phyloP scores from a whole-genome alignment of 2,888 invertebrate species.

The Drosophila cognata region DNA sequence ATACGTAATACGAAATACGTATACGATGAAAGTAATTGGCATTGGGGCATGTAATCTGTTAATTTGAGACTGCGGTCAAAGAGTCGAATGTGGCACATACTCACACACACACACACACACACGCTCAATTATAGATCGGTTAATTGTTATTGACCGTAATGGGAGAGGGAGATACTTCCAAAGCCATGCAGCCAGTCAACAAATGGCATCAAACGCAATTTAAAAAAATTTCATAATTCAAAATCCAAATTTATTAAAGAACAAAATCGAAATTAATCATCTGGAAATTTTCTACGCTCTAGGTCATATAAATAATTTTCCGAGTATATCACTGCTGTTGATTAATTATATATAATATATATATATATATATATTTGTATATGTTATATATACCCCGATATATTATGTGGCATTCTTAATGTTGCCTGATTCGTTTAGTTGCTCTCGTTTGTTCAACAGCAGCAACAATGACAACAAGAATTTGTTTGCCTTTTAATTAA shows the following conservation, averaged over 20 bases:
- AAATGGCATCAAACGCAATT: constrained; percentile 8
- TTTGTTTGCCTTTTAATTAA: constrained; percentile 45
- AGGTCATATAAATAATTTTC: not conserved
- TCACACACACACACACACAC: not conserved
- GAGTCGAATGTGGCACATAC: not conserved
- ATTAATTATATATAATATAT: constrained; percentile 16
- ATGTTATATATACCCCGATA: constrained; percentile 6
- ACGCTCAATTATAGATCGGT: constrained; percentile 19
- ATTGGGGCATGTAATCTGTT: constrained; percentile 27
- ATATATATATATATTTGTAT: constrained; percentile 1
- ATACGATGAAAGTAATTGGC: constrained; percentile 17
- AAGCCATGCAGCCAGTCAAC: not conserved
- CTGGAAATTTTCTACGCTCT: not conserved
- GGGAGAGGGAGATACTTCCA: not conserved
- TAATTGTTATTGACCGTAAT: constrained; percentile 27
- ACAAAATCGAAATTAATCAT: not conserved
- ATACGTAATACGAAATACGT: not conserved
- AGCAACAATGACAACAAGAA: constrained; percentile 20
- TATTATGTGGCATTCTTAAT: constrained; percentile 21
- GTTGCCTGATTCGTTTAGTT: constrained; percentile 10
- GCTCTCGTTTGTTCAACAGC: constrained; percentile 9
- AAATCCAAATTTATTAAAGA: not conserved
- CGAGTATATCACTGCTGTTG: not conserved
- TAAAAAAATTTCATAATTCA: not conserved
- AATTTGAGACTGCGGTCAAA: constrained; percentile 19